Percentiles rank a stretch among this genome's conserved stretches.
Evolutionary conservation across 2,888 invertebrate genomes (phyloP).

Genomic region (Spilarctia lutea): DNA sequence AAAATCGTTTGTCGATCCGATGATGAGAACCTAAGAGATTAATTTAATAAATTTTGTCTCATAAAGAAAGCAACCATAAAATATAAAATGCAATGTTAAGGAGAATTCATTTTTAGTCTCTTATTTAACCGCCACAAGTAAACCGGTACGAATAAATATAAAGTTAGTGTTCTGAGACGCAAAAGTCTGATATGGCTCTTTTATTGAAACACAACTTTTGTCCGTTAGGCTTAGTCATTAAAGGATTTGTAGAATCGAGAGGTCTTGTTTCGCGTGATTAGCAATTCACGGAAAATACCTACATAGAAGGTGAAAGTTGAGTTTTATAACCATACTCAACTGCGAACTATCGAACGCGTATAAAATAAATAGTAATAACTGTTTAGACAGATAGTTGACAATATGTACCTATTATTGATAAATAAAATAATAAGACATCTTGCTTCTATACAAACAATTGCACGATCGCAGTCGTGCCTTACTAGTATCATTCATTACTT

Average conservation of each 20-base stretch:
- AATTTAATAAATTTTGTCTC: too few species aligned
- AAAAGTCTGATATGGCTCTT: not conserved
- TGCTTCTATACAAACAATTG: conserved; percentile 18
- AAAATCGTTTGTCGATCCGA: too few species aligned
- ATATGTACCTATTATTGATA: conserved; percentile 26
- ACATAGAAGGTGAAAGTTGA: conserved; percentile 57
- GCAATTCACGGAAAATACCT: conserved; percentile 47
- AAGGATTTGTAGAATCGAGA: conserved; percentile 26
- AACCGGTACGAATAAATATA: too few species aligned
- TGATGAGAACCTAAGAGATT: too few species aligned
- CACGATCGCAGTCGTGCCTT: conserved; percentile 32
- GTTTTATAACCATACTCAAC: conserved; percentile 39
- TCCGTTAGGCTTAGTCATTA: too few species aligned
- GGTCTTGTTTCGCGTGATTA: conserved; percentile 50
- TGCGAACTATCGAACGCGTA: conserved; percentile 37
- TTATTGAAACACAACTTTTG: not conserved
- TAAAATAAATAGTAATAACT: conserved; percentile 48
- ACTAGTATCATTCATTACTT: conserved; percentile 47
- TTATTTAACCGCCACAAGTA: too few species aligned
- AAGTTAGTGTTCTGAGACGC: not conserved
- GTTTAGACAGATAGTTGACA: conserved; percentile 2
- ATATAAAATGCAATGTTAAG: too few species aligned
- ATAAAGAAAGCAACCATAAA: too few species aligned
- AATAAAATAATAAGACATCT: conserved; percentile 35
- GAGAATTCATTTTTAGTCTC: too few species aligned